Conservation (phyloP, 2,113 vertebrate genomes). For the Lycocorax pyrrhopterus region DNA sequence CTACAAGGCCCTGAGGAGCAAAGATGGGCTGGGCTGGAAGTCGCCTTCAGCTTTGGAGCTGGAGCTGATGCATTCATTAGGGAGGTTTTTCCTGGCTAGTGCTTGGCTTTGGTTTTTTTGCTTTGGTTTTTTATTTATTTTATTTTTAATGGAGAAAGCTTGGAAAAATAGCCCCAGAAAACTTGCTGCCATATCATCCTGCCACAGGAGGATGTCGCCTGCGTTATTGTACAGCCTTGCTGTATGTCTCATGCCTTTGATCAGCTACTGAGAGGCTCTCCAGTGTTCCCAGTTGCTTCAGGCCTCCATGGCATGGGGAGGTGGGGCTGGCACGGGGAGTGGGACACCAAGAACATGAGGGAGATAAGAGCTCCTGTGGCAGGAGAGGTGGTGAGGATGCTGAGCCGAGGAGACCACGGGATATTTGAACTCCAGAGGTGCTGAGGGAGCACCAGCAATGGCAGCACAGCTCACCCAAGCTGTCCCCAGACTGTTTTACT, state of each 20-base stretch:
- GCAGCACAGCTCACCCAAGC: neutral
- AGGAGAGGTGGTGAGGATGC: neutral
- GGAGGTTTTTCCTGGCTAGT: neutral
- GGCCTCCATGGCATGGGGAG: fast-evolving
- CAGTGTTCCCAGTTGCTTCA: neutral
- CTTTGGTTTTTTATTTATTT: neutral
- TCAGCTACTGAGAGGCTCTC: neutral
- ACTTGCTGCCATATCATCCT: neutral
- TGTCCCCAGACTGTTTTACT: neutral
- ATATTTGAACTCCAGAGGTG: neutral
- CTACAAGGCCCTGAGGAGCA: slow-evolving; percentile 25
- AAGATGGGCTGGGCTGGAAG: slow-evolving; percentile 42
- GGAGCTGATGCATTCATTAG: slow-evolving; percentile 20
- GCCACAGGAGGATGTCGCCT: neutral
- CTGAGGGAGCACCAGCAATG: neutral
- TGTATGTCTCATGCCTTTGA: neutral
- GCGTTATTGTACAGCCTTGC: neutral
- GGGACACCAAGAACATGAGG: fast-evolving
- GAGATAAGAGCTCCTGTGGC: neutral
- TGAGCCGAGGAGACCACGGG: fast-evolving
- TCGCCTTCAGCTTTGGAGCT: slow-evolving; percentile 29
- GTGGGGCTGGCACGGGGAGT: neutral
- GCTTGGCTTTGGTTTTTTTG: neutral
- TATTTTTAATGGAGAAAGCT: neutral
- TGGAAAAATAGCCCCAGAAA: neutral